Evolutionary conservation across 2,113 vertebrate species (phyloP), one percentile per base, ranked within the genome.

Genomic region (Amazona vittata): DNA sequence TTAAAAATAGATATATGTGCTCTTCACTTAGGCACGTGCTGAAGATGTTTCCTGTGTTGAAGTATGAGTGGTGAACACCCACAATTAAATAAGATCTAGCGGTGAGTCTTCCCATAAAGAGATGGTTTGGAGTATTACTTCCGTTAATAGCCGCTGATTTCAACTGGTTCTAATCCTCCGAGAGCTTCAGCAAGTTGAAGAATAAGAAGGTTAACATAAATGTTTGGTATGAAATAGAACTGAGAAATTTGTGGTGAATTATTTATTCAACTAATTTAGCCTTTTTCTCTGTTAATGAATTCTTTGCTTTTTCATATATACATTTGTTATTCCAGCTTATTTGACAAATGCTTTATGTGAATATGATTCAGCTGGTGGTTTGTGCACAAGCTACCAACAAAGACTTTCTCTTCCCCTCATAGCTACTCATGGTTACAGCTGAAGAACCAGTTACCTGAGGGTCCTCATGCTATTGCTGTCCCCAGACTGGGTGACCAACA

Each of bases 181-280:
- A 71, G 52, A 69, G 39, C 49, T 77, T 90, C 77, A 69, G 33
- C 65, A 83, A 78, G 53, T 12, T 89, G 81, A 92, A 94, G 86
- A 89, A 96, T 94, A 79, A 82, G 62, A 79, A 89, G 49, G 75
- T 89, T 92, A 92, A 85, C 13, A 2, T 67, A 94, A 96, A 92
- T 91, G 49, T 95, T 96, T 89, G 62, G 79, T 74, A 68, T 1
- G 14, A 95, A 95, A 90, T 62, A 91, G 89, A 95, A 76, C 31
- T 82, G 83, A 93, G 92, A 81, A 93, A 92, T 92, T 85, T 69
- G 65, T 87, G 77, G 65, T 94, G 69, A 96, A 91, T 93, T 95
- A 95, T 96, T 96, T 94, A 97, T 94, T 91, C 13, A 2, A 55
- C 64, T 91, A 93, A 97, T 96, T 94, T 90, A 94, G 39, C 63